Evolutionary conservation across 2,797 vertebrate genomes (phyloP).

Genomic region (Paratrypauchen microcephalus): DNA sequence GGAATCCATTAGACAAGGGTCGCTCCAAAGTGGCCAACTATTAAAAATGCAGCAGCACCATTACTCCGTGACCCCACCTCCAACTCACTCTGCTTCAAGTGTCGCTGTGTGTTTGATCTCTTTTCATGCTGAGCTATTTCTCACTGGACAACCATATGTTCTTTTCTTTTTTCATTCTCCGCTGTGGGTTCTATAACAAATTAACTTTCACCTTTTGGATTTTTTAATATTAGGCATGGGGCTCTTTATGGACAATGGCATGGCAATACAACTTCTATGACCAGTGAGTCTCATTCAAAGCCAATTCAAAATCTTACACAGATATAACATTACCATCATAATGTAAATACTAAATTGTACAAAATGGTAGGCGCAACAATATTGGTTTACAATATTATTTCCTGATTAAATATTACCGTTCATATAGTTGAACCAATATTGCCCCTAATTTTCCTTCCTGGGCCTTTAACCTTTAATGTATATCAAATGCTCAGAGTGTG

Average conservation of each 20-base stretch:
- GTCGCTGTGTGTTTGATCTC: slow-evolving; percentile 57
- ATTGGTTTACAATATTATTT: too few species aligned
- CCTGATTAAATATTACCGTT: neutral
- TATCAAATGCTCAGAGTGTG: neutral
- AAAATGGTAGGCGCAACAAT: too few species aligned
- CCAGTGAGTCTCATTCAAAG: neutral
- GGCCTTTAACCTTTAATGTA: neutral
- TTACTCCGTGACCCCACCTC: slow-evolving; percentile 73
- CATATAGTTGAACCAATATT: slow-evolving; percentile 15
- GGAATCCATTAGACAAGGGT: slow-evolving; percentile 81
- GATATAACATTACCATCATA: too few species aligned
- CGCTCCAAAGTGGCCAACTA: slow-evolving; percentile 81
- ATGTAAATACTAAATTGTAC: too few species aligned
- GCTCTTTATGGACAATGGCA: neutral
- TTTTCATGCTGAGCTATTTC: slow-evolving; percentile 31
- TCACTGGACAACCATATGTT: slow-evolving; percentile 54
- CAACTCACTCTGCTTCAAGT: slow-evolving; percentile 61
- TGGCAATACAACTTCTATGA: neutral
- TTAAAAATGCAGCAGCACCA: slow-evolving; percentile 84
- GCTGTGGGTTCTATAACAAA: neutral
- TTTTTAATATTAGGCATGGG: neutral
- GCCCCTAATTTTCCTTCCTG: neutral
- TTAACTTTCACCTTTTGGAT: neutral
- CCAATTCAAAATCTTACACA: too few species aligned
- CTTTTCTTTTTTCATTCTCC: neutral